Conservation (phyloP, 1,140 invertebrate species). For the fruit fly (Drosophila melanogaster) region Release_6_plus_ISO1_MT NT_033779.5:4680001-4680500, state of each 20-base stretch:
- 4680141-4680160: slow-evolving; percentile 11
- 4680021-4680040: background rate
- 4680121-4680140: slow-evolving; percentile 25
- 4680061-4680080: slow-evolving; percentile 9
- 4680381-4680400: slow-evolving; percentile 55
- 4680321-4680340: slow-evolving; percentile 80
- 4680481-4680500: background rate
- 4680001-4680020: background rate
- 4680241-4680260: slow-evolving; percentile 22
- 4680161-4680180: slow-evolving; percentile 24
- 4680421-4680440: slow-evolving; percentile 75
- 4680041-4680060: slow-evolving; percentile 16
- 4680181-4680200: slow-evolving; percentile 23
- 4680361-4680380: slow-evolving; percentile 52
- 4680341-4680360: slow-evolving; percentile 75
- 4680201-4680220: slow-evolving; percentile 30
- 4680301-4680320: slow-evolving; percentile 28
- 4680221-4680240: slow-evolving; percentile 30
- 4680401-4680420: slow-evolving; percentile 71
- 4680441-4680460: slow-evolving; percentile 36
- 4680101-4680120: slow-evolving; percentile 60
- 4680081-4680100: slow-evolving; percentile 76
- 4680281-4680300: slow-evolving; percentile 43
- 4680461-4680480: slow-evolving; percentile 27
- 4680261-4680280: slow-evolving; percentile 19